These are phyloP conservation scores for Luscinia megarhynchos DNA, from an alignment of 2,797 vertebrate species.

Conservation along the genomic window DNA sequence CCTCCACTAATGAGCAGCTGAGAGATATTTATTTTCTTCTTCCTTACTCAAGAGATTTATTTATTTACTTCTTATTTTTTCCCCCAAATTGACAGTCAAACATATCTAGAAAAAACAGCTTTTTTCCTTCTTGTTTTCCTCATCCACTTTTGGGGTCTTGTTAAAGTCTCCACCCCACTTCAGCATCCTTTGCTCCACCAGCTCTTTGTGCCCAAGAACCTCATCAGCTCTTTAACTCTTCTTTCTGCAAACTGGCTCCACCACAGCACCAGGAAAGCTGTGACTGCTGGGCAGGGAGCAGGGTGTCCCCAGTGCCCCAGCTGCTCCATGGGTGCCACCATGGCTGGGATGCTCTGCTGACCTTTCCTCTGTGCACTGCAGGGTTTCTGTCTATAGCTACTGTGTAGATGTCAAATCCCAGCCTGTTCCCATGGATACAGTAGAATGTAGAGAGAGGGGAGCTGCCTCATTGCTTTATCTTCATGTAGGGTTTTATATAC, in stretches of 20 bases:
- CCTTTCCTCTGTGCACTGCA: neutral
- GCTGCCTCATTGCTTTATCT: neutral
- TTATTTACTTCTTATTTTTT: neutral
- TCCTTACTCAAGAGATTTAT: neutral
- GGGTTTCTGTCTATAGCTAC: neutral
- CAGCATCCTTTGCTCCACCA: neutral
- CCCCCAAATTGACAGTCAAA: neutral
- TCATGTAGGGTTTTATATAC: neutral
- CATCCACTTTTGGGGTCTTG: fast-evolving
- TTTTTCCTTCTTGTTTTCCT: neutral
- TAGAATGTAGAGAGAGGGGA: neutral
- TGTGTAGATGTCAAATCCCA: neutral
- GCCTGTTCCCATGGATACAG: constrained; percentile 65
- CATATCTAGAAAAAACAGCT: fast-evolving
- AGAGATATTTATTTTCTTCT: neutral
- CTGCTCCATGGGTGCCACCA: neutral
- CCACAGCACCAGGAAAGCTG: neutral
- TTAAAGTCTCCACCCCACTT: neutral
- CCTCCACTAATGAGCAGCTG: constrained; percentile 10
- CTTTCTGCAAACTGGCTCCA: neutral
- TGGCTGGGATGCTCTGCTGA: neutral
- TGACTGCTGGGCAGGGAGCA: neutral
- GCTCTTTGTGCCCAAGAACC: neutral
- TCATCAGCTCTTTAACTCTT: neutral
- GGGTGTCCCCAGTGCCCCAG: neutral